phyloP scores from a whole-genome alignment of 2,113 vertebrate species.

The Callaeas wilsoni region DNA sequence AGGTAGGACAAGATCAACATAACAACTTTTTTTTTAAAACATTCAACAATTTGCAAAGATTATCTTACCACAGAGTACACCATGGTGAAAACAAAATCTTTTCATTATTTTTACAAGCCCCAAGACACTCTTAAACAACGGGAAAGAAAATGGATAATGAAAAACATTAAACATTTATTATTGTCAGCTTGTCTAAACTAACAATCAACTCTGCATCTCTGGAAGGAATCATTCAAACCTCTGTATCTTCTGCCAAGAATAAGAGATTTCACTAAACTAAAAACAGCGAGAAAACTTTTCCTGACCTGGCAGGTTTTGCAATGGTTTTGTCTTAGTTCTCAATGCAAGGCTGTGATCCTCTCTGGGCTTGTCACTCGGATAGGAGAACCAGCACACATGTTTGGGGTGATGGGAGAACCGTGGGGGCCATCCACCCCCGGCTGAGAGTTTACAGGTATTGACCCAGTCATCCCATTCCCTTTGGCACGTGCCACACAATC shows the following conservation, averaged over 20 bases:
- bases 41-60: neutral
- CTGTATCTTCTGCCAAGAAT: neutral
- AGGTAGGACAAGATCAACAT: neutral
- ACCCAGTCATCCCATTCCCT: neutral
- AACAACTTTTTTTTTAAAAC: neutral
- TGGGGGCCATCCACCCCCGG: neutral
- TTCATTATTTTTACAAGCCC: neutral
- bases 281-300: neutral
- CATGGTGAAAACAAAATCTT: neutral
- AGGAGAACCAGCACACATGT: neutral
- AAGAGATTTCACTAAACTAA: neutral
- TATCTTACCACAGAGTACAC: neutral
- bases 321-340: constrained; percentile 63
- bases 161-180: neutral
- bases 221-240: neutral
- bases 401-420: neutral
- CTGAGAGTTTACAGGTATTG: neutral
- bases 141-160: neutral
- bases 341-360: constrained; percentile 65
- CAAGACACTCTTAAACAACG: neutral
- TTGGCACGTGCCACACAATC: neutral
- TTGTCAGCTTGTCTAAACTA: neutral
- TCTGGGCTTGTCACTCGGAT: constrained; percentile 54
- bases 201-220: neutral
- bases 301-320: constrained; percentile 59